phyloP scores from a whole-genome alignment of 2,888 invertebrate species.

The Drosophila anomalipes region DNA sequence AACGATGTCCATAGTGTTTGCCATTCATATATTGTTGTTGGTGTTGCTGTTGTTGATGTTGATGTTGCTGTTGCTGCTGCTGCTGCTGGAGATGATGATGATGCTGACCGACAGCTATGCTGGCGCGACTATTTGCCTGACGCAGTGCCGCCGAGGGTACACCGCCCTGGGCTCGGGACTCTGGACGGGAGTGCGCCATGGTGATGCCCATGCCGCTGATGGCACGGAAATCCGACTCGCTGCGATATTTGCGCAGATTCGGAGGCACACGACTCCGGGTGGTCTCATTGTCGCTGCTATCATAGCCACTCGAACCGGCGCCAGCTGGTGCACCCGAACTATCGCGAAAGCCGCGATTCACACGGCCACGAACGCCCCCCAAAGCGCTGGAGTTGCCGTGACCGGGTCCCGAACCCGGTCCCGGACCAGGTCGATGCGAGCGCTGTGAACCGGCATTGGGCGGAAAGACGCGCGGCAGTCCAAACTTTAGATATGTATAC shows the following conservation, averaged over 20 bases:
- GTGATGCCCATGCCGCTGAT: slow-evolving; percentile 80
- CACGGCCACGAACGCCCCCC: slow-evolving; percentile 86
- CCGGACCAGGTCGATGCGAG: slow-evolving; percentile 86
- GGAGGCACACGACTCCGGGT: slow-evolving; percentile 85
- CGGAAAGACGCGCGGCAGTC: slow-evolving; percentile 95
- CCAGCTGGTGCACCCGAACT: slow-evolving; percentile 82
- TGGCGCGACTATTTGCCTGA: slow-evolving; percentile 89
- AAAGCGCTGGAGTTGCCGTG: slow-evolving; percentile 67
- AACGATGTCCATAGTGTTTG: slow-evolving; percentile 87
- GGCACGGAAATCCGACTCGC: slow-evolving; percentile 93
- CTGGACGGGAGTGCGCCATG: slow-evolving; percentile 83
- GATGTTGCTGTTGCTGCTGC: slow-evolving; percentile 64
- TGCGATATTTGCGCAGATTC: slow-evolving; percentile 90
- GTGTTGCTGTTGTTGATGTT: slow-evolving; percentile 68
- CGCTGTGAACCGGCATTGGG: slow-evolving; percentile 92
- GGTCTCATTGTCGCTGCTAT: slow-evolving; percentile 94
- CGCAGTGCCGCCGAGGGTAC: slow-evolving; percentile 90
- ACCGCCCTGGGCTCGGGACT: slow-evolving; percentile 83
- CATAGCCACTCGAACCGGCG: slow-evolving; percentile 94
- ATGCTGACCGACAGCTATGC: slow-evolving; percentile 85
- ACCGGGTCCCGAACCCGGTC: slow-evolving; percentile 35
- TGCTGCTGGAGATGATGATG: slow-evolving; percentile 54
- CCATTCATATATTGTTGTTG: slow-evolving; percentile 80
- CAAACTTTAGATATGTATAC: slow-evolving; percentile 97
- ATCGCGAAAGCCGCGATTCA: slow-evolving; percentile 87